These are phyloP conservation scores for Alsophila aescularia DNA, from an alignment of 2,888 invertebrate genomes.

Conservation along the genomic window DNA sequence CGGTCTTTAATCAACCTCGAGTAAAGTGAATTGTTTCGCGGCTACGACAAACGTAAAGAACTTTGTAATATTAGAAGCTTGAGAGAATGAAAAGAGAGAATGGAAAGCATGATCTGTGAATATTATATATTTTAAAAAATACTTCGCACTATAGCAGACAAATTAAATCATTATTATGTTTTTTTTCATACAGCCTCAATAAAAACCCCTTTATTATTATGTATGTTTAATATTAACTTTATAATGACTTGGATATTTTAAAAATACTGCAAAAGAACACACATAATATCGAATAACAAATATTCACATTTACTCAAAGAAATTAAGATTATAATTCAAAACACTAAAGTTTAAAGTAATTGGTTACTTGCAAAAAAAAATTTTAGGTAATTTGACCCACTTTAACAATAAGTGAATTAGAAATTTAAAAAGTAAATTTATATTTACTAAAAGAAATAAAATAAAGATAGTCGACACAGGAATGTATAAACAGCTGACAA, in stretches of 20 bases:
- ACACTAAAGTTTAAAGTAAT: no score
- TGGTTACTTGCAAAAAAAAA: no score
- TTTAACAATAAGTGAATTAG: constrained; percentile 29
- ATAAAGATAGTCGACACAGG: constrained; percentile 63
- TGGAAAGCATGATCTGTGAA: neutral
- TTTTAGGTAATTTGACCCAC: neutral
- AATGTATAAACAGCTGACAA: constrained; percentile 81
- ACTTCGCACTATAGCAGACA: no score
- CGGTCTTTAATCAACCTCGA: constrained; percentile 5
- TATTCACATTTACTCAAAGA: no score
- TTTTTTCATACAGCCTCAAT: no score
- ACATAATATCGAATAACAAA: no score
- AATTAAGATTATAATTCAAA: no score
- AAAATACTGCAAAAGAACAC: no score
- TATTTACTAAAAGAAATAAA: constrained; percentile 41
- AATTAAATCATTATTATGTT: no score
- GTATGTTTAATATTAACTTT: no score
- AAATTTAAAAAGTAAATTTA: constrained; percentile 48
- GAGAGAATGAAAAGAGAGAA: neutral
- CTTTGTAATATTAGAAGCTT: neutral
- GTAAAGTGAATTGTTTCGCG: neutral
- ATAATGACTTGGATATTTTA: no score
- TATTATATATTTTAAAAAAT: neutral
- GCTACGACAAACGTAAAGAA: neutral
- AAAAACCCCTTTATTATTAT: no score